phyloP scores from a whole-genome alignment of 2,113 vertebrate genomes.

The Cynoglossus semilaevis region DNA sequence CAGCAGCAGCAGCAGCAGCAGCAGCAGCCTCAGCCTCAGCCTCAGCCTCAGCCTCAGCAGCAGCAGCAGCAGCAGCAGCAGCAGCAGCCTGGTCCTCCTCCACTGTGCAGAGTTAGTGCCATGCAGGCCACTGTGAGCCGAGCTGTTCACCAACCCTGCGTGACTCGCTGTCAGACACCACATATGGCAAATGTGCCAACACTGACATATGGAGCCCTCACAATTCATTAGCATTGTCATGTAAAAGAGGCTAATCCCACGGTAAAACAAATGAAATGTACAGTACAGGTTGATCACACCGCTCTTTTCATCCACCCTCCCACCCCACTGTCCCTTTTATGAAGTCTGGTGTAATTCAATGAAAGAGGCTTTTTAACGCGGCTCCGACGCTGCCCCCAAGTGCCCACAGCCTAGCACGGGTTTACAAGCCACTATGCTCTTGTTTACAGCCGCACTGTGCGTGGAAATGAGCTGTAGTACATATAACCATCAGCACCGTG shows the following conservation, averaged over 20 bases:
- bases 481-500: conserved; percentile 62
- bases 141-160: conserved; percentile 19
- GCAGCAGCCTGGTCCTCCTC: neutral
- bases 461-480: conserved; percentile 53
- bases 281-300: conserved; percentile 45
- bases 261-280: conserved; percentile 65
- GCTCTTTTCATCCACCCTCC: conserved; percentile 37
- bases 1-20: neutral
- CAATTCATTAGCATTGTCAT: conserved; percentile 69
- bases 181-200: conserved; percentile 57
- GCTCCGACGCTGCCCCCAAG: conserved; percentile 21
- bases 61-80: too few relatives aligned
- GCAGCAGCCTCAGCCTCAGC: neutral
- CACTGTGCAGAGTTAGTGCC: conserved; percentile 3
- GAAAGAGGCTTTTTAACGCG: conserved; percentile 45
- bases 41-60: too few relatives aligned
- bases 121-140: conserved; percentile 14
- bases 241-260: conserved; percentile 57
- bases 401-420: conserved; percentile 12
- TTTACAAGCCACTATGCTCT: conserved; percentile 46
- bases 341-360: conserved; percentile 54
- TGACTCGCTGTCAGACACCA: conserved; percentile 50
- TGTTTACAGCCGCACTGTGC: conserved; percentile 57
- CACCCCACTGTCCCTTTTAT: conserved; percentile 32
- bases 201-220: conserved; percentile 52